Conservation (phyloP, 2,888 invertebrate genomes). For the Ophion ellenae region DNA sequence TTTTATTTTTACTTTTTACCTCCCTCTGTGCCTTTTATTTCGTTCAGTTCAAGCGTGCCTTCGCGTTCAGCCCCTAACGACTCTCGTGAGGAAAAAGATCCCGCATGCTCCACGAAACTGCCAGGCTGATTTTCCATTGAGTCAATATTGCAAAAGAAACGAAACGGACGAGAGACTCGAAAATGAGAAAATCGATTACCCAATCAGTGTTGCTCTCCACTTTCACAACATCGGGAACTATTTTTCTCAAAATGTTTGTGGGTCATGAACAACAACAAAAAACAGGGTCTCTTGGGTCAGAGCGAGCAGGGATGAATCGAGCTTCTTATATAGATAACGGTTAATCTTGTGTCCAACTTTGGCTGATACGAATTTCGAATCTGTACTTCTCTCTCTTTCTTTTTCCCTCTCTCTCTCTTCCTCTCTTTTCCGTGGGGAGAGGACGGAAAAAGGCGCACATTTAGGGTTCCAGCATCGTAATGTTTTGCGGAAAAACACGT, state of each 20-base stretch:
- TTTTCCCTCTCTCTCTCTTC: no score
- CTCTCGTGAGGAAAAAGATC: conserved; percentile 41
- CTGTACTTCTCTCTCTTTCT: background rate
- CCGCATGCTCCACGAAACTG: background rate
- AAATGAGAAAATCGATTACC: conserved; percentile 27
- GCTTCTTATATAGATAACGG: conserved; percentile 15
- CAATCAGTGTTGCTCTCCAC: background rate
- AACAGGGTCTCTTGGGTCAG: background rate
- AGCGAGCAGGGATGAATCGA: conserved; percentile 5
- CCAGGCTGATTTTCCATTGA: background rate
- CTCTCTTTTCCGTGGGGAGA: background rate
- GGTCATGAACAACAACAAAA: background rate
- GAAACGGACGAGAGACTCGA: background rate
- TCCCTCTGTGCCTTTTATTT: conserved; percentile 19
- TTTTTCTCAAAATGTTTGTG: conserved; percentile 13
- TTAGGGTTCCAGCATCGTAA: conserved; percentile 56
- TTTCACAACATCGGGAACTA: background rate
- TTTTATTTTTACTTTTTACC: conserved; percentile 31
- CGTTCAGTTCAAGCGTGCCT: conserved; percentile 58
- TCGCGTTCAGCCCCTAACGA: conserved; percentile 50
- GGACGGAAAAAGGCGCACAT: conserved; percentile 12
- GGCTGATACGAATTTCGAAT: conserved; percentile 7
- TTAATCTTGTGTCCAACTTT: conserved; percentile 20
- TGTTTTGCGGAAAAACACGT: conserved; percentile 39
- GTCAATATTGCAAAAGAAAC: conserved; percentile 2